Base-by-base conservation (phyloP, 2,113 vertebrate species). In the Promerops cafer region DNA sequence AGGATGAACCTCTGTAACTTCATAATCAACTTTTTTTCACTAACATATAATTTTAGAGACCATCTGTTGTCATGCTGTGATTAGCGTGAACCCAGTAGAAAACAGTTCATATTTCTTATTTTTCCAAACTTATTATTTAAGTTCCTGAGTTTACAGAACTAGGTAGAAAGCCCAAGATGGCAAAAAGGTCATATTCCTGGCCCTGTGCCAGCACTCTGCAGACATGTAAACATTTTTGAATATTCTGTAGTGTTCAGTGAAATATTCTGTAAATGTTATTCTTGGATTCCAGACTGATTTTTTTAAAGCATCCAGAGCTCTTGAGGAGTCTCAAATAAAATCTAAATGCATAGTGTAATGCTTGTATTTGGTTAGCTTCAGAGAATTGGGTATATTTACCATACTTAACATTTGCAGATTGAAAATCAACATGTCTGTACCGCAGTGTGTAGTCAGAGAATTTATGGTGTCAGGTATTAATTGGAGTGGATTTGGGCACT, bases 251-350 rank as follows among this genome's bases (percentile, higher is more conserved):
- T 35, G 54, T 91, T 96, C 95, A 70, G 10, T 94, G 84, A 96
- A 96, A 94, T 94, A 91, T 66, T 94, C 94, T 92, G 60, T 96
- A 92, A 94, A 93, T 96, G 92, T 95, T 97, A 77, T 96, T 96
- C 86, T 97, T 96, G 95, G 96, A 96, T 82, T 70, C 74, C 10
- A 10, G 70, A 30, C 80, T 69, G 83, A 59, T 30, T 61, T 96
- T 93, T 93, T 92, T 56, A 52, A 94, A 92, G 79, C 91, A 93
- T 93, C 69, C 80, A 87, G 92, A 95, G 60, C 80, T 94, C 94
- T 96, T 93, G 83, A 92, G 86, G 89, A 89, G 94, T 96, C 95
- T 96, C 87, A 95, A 96, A 92, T 96, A 87, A 97, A 94, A 94
- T 87, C 72, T 72, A 93, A 94, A 96, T 69, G 70, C 85, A 78